A percentile compares a stretch with the other conserved stretches of the same genome.
These are phyloP conservation scores for Erpetoichthys calabaricus DNA, from an alignment of 2,797 vertebrate genomes.

Conservation along the genomic window DNA sequence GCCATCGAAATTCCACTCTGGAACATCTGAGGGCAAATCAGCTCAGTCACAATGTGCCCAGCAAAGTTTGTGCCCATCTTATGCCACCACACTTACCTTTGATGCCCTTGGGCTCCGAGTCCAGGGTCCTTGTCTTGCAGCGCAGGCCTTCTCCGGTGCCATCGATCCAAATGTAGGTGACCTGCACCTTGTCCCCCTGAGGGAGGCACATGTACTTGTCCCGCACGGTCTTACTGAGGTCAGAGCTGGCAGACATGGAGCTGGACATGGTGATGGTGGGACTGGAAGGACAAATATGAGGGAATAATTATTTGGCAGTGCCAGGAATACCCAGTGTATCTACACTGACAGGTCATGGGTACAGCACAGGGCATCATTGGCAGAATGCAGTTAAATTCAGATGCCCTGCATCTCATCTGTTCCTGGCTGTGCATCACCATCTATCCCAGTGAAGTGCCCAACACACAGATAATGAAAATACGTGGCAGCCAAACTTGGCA, in stretches of 20 bases:
- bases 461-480: too few relatives aligned
- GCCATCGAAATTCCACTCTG: conserved; percentile 75
- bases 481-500: too few relatives aligned
- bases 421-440: too few relatives aligned
- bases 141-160: conserved; percentile 63
- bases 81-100: conserved; percentile 36
- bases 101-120: conserved; percentile 46
- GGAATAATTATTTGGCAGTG: too few relatives aligned
- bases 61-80: too few relatives aligned
- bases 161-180: conserved; percentile 78
- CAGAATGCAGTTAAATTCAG: too few relatives aligned
- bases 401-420: too few relatives aligned
- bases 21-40: conserved; percentile 44
- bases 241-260: conserved; percentile 55
- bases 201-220: conserved; percentile 66
- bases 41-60: too few relatives aligned
- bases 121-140: conserved; percentile 63
- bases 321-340: too few relatives aligned
- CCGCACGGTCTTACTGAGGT: conserved; percentile 55
- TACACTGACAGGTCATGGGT: too few relatives aligned
- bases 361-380: too few relatives aligned
- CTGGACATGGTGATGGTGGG: conserved; percentile 31
- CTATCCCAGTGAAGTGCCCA: too few relatives aligned
- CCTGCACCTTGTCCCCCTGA: conserved; percentile 50
- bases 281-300: not conserved